A percentile compares a stretch with the other conserved stretches of the same genome.
Evolutionary conservation across 2,113 vertebrate genomes (phyloP).

Genomic region (Empidonax alnorum): DNA sequence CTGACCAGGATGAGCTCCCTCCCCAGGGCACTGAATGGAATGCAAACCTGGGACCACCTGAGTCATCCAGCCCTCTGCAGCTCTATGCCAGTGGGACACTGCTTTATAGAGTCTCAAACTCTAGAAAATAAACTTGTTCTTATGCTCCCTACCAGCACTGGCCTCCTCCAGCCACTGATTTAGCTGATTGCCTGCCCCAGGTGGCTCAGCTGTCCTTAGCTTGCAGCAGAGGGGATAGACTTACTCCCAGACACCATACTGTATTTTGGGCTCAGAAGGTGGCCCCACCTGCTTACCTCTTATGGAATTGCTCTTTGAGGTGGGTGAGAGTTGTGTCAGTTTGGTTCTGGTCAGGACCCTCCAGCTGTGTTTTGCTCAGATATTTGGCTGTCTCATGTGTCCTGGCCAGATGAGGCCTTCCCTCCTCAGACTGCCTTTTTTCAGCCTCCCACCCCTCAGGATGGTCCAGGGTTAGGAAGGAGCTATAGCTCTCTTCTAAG

Average conservation of each 20-base stretch:
- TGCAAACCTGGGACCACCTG: background rate
- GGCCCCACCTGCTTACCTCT: constrained; percentile 72
- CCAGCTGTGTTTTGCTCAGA: constrained; percentile 76
- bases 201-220: background rate
- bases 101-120: background rate
- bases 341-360: constrained; percentile 67
- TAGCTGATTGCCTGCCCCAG: background rate
- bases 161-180: background rate
- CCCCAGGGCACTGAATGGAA: background rate
- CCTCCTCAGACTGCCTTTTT: constrained; percentile 71
- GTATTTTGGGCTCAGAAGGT: background rate
- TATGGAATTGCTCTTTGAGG: constrained; percentile 74
- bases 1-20: background rate
- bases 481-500: constrained; percentile 82
- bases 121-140: background rate
- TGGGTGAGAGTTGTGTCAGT: constrained; percentile 74
- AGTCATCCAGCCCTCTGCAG: background rate
- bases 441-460: constrained; percentile 81
- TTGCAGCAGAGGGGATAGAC: background rate
- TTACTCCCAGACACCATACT: background rate
- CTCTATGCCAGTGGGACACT: background rate
- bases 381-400: constrained; percentile 82
- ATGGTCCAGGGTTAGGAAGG: constrained; percentile 81
- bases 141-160: background rate
- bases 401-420: constrained; percentile 65